These are phyloP conservation scores for Calameuta pallipes DNA, from an alignment of 2,888 invertebrate genomes.

Conservation along the genomic window DNA sequence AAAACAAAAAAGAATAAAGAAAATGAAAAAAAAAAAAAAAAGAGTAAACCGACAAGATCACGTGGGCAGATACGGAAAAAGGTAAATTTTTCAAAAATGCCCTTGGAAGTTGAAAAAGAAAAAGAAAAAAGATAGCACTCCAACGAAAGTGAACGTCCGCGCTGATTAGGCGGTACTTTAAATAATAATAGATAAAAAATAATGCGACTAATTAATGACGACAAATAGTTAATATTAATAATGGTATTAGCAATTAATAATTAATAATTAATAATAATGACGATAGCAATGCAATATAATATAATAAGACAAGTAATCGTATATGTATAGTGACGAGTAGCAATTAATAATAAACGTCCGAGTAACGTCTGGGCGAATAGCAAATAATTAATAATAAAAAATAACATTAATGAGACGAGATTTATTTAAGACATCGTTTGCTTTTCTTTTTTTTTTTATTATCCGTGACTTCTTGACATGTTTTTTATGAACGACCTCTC, in stretches of 20 bases:
- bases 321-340: conserved; percentile 6
- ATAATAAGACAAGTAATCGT: conserved; percentile 13
- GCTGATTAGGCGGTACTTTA: neutral
- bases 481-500: neutral
- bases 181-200: conserved; percentile 10
- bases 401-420: neutral
- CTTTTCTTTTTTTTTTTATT: neutral
- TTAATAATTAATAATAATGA: conserved; percentile 37
- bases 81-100: neutral
- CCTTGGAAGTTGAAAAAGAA: neutral
- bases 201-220: conserved; percentile 33
- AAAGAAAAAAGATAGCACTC: neutral
- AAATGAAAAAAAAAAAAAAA: neutral
- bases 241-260: conserved; percentile 30
- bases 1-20: neutral
- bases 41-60: neutral
- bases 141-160: neutral
- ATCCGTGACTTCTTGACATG: neutral
- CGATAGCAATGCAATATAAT: conserved; percentile 38
- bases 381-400: neutral
- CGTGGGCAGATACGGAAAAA: neutral
- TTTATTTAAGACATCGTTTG: neutral
- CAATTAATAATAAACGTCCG: conserved; percentile 10
- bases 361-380: neutral
- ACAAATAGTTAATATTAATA: conserved; percentile 29